These are phyloP conservation scores for Dermolepida albohirtum DNA, from an alignment of 2,888 invertebrate genomes.

Conservation along the genomic window DNA sequence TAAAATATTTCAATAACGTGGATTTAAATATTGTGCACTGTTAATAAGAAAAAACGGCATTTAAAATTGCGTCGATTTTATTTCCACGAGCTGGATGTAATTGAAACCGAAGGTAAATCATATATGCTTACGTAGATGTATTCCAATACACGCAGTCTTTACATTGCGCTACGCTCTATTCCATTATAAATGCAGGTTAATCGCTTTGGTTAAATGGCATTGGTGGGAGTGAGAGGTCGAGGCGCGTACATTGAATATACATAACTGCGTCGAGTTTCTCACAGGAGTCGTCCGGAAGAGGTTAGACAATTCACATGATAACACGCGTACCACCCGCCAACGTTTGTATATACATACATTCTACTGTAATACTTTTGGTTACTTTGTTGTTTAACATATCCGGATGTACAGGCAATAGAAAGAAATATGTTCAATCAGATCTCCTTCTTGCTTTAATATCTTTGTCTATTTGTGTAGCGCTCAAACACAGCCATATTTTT, in stretches of 20 bases:
- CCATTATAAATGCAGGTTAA: slow-evolving; percentile 18
- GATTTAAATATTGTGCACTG: too few relatives aligned
- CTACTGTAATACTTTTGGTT: slow-evolving; percentile 8
- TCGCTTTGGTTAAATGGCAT: slow-evolving; percentile 6
- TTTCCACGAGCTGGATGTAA: slow-evolving; percentile 18
- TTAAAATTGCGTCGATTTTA: slow-evolving; percentile 2
- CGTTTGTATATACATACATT: neutral
- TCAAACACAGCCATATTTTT: too few relatives aligned
- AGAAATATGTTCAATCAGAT: neutral
- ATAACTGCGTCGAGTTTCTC: slow-evolving; percentile 24
- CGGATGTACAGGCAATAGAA: slow-evolving; percentile 13
- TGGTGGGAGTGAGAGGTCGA: slow-evolving; percentile 27
- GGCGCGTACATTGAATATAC: neutral
- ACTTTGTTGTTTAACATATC: slow-evolving; percentile 23
- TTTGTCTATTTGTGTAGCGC: too few relatives aligned
- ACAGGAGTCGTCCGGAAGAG: slow-evolving; percentile 33
- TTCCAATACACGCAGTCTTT: neutral
- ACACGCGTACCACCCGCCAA: slow-evolving; percentile 22
- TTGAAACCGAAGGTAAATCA: slow-evolving; percentile 13
- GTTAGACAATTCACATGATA: slow-evolving; percentile 35
- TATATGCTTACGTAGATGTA: too few relatives aligned
- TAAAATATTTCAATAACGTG: too few relatives aligned
- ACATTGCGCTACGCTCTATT: neutral
- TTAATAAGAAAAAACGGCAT: neutral
- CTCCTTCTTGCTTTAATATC: neutral